Evolutionary conservation across 2,113 vertebrate genomes (phyloP), one percentile per base, ranked within the genome.

Genomic region (Bubalus kerabau): DNA sequence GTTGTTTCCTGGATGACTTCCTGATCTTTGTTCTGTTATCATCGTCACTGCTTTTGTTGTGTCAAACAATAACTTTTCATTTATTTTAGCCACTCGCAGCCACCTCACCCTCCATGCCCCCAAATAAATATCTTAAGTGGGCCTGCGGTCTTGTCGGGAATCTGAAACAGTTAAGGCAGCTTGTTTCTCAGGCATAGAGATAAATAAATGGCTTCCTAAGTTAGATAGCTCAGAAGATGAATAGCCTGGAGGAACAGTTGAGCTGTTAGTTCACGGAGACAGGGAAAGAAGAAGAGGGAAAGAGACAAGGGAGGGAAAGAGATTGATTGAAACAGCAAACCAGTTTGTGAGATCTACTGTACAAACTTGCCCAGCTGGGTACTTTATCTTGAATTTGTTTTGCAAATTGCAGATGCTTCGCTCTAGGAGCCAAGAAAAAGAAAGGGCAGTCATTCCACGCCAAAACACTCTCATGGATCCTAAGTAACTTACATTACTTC

Each of bases 351-450:
- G 93, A 64, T 93, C 93, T 74, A 90, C 97, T 97, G 96, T 96
- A 92, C 96, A 81, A 59, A 93, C 91, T 92, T 96, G 94, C 97
- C 97, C 97, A 96, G 96, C 97, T 98, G 98, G 96, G 93, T 19
- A 94, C 87, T 97, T 90, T 90, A 95, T 96, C 97, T 97, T 92
- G 95, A 95, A 96, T 98, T 98, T 97, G 94, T 93, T 98, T 98
- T 97, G 96, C 97, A 98, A 98, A 96, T 97, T 98, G 92, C 97
- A 97, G 96, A 97, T 97, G 97, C 95, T 84, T 60, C 57, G 84
- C 80, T 95, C 87, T 98, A 46, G 96, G 92, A 98, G 97, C 97
- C 98, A 98, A 96, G 96, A 93, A 97, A 97, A 97, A 97, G 92
- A 94, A 95, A 96, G 90, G 48, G 80, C 92, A 93, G 88, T 97